Conservation (phyloP, 2,113 vertebrate genomes). For the Ranitomeya variabilis region DNA sequence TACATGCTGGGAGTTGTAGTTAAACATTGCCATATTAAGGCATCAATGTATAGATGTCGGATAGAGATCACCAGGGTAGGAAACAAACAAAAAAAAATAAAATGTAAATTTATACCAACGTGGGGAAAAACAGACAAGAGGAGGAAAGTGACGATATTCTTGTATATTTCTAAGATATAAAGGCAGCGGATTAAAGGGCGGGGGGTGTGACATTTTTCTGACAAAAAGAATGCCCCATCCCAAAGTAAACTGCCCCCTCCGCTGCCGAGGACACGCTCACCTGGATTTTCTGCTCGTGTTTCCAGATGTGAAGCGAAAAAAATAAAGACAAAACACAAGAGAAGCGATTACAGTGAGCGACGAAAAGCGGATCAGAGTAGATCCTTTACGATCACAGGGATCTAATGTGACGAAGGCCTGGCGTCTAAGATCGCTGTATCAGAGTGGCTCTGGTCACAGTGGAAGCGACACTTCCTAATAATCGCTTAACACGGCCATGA, state of each 20-base stretch:
- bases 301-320: neutral
- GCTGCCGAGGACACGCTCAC: neutral
- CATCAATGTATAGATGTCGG: too few species aligned
- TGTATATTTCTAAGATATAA: neutral
- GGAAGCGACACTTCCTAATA: too few species aligned
- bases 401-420: too few species aligned
- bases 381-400: too few species aligned
- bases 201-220: neutral
- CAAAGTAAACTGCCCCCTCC: neutral
- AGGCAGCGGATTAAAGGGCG: neutral
- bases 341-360: neutral
- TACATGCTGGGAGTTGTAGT: neutral
- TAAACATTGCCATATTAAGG: too few species aligned
- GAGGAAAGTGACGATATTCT: neutral
- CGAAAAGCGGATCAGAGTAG: neutral
- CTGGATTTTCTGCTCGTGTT: conserved; percentile 42
- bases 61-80: too few species aligned
- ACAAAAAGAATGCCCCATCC: neutral
- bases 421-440: too few species aligned
- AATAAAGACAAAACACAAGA: neutral
- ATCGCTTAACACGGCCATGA: too few species aligned
- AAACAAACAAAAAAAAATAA: too few species aligned
- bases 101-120: too few species aligned
- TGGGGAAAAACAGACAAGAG: too few species aligned
- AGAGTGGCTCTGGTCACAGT: too few species aligned